A percentile compares a stretch with the other conserved stretches of the same genome.
phyloP scores from a whole-genome alignment of 2,888 invertebrate genomes.

The Tridacna gigas region DNA sequence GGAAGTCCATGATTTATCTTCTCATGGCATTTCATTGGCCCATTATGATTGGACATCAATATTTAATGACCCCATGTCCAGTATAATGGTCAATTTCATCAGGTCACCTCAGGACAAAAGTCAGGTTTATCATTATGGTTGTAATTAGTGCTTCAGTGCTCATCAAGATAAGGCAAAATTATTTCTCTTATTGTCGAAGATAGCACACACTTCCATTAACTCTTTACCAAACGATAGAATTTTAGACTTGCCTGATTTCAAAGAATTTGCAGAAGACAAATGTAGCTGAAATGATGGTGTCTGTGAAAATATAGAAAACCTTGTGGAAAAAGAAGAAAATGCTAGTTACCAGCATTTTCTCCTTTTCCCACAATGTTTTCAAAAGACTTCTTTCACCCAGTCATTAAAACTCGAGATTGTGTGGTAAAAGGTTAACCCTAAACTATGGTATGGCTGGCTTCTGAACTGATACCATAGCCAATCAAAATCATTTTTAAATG shows the following conservation, averaged over 20 bases:
- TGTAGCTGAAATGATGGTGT: too few relatives aligned
- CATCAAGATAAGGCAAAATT: conserved; percentile 10
- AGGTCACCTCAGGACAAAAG: conserved; percentile 25
- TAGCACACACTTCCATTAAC: neutral
- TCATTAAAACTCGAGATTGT: too few relatives aligned
- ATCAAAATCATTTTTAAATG: too few relatives aligned
- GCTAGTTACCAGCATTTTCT: neutral
- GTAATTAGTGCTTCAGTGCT: neutral
- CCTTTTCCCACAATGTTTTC: conserved; percentile 1
- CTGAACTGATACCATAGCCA: too few relatives aligned
- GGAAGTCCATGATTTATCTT: conserved; percentile 21
- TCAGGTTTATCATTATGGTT: conserved; percentile 17
- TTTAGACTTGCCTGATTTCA: too few relatives aligned
- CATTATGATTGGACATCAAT: conserved; percentile 23
- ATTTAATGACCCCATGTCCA: conserved; percentile 23
- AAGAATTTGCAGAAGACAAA: too few relatives aligned
- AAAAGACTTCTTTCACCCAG: too few relatives aligned
- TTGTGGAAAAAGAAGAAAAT: neutral
- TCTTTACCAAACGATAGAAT: too few relatives aligned
- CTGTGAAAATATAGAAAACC: neutral
- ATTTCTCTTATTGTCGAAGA: neutral
- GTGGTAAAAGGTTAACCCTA: too few relatives aligned
- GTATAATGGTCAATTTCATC: conserved; percentile 15
- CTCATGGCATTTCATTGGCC: conserved; percentile 21
- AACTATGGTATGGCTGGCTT: too few relatives aligned